Base-by-base conservation (phyloP, 1,140 invertebrate species). In the Maniola jurtina region DNA sequence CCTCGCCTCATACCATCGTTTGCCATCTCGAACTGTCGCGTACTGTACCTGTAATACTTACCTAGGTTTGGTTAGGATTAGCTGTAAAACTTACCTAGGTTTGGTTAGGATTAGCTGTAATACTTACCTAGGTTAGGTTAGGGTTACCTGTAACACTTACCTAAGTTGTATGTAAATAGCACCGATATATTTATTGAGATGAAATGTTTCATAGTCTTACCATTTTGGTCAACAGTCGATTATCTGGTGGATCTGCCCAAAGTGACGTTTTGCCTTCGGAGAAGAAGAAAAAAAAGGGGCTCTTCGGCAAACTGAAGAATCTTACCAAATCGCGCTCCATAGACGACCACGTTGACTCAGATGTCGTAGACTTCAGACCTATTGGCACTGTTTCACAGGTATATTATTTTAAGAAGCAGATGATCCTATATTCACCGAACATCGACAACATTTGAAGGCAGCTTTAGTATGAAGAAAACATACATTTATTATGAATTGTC, bases 281-380 rank as follows among this genome's bases (percentile, higher is more conserved):
- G 56, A 96, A 96, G 74, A 96, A 96, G 81, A 96, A 96, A 81
- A 95, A 95, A 83, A 95, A 95, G 84, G 93, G 96, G 40, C 86
- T 97, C 52, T 96, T 97, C 78, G 95, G 95, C 34, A 97, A 97
- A 90, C 88, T 98, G 57, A 96, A 95, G 71, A 96, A 96, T 77
- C 87, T 97, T 15, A 96, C 96, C 9, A 97, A 97, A 91, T 96
- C 96, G 0, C 93, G 95, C 38, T 96, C 95, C 64, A 94, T 96
- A 50, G 95, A 97, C 77, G 94, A 95, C 76, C 92, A 92, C 40
- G 92, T 91, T 13, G 92, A 91, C 69, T 86, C 91, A 0, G 88
- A 91, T 11, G 75, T 84, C 14, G 76, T 76, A 0, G 90, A 90
- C 1, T 91, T 92, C 52, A 83, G 83, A 76, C 88, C 91, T 6